Conservation (phyloP, 2,888 invertebrate species). For the Metalampra italica region DNA sequence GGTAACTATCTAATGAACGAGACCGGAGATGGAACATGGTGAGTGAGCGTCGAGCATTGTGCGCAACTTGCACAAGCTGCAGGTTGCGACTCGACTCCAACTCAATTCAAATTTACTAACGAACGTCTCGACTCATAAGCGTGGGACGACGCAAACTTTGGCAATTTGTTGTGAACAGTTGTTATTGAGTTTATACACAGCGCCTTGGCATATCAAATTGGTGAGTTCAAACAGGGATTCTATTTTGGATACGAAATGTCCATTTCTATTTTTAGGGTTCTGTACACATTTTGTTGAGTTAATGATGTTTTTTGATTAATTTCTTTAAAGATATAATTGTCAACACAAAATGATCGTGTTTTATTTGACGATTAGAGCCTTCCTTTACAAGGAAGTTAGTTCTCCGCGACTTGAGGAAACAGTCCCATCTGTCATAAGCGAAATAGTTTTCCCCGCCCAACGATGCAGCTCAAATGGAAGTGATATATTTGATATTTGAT, state of each 20-base stretch:
- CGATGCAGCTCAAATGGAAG: not conserved
- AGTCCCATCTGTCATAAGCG: not conserved
- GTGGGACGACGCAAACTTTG: slow-evolving; percentile 26
- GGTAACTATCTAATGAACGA: slow-evolving; percentile 56
- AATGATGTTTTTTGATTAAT: no score
- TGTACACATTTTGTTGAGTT: no score
- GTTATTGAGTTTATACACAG: slow-evolving; percentile 22
- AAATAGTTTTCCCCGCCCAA: not conserved
- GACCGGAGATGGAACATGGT: slow-evolving; percentile 47
- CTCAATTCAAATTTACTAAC: slow-evolving; percentile 48
- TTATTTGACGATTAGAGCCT: no score
- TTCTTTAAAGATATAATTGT: no score
- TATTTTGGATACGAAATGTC: not conserved
- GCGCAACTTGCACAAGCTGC: slow-evolving; percentile 34
- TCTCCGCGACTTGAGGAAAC: not conserved
- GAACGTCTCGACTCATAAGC: slow-evolving; percentile 42
- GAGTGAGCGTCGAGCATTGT: slow-evolving; percentile 14
- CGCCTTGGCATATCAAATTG: slow-evolving; percentile 11
- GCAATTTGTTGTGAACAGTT: slow-evolving; percentile 31
- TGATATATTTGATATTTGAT: not conserved
- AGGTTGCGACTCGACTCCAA: slow-evolving; percentile 24
- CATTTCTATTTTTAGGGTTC: no score
- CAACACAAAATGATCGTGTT: no score
- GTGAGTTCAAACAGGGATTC: slow-evolving; percentile 8
- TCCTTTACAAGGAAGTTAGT: not conserved